These are phyloP conservation scores for Leptoclinus maculatus DNA, from an alignment of 2,797 vertebrate species.

Conservation along the genomic window DNA sequence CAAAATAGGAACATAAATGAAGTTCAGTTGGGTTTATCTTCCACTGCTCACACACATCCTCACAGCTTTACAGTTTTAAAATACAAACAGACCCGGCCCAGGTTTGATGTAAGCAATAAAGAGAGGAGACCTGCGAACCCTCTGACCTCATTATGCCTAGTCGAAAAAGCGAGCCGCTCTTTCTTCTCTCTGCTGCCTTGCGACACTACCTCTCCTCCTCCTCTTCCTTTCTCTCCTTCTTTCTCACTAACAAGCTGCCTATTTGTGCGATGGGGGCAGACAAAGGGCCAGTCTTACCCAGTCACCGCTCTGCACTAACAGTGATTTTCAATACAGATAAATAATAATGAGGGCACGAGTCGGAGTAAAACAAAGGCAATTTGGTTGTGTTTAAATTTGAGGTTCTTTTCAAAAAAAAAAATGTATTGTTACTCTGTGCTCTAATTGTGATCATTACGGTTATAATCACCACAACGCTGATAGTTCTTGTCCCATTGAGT, in stretches of 20 bases:
- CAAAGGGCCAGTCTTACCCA: slow-evolving; percentile 32
- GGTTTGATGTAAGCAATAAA: slow-evolving; percentile 56
- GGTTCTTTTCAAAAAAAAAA: not conserved
- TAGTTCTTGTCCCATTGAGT: slow-evolving; percentile 8
- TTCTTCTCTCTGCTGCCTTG: slow-evolving; percentile 65
- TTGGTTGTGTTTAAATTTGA: slow-evolving; percentile 24
- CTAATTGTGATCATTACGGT: slow-evolving; percentile 18
- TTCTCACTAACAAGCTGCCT: slow-evolving; percentile 56
- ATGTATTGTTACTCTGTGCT: slow-evolving; percentile 21
- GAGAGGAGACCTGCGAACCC: slow-evolving; percentile 72
- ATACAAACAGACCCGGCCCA: slow-evolving; percentile 35
- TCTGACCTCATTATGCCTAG: slow-evolving; percentile 89
- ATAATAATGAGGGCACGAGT: slow-evolving; percentile 25
- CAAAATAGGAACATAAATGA: slow-evolving; percentile 12
- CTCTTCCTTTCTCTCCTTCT: slow-evolving; percentile 11
- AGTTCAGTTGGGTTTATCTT: slow-evolving; percentile 14
- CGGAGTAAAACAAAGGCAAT: slow-evolving; percentile 40
- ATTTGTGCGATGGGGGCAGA: slow-evolving; percentile 16
- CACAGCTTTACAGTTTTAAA: slow-evolving; percentile 38
- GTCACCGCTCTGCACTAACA: slow-evolving; percentile 8
- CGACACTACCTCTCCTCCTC: slow-evolving; percentile 47
- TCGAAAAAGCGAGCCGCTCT: slow-evolving; percentile 71
- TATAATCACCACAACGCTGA: slow-evolving; percentile 14
- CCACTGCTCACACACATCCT: slow-evolving; percentile 13
- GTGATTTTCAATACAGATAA: slow-evolving; percentile 17